Percentiles rank a stretch among this genome's conserved stretches.
Evolutionary conservation across 2,888 invertebrate species (phyloP).

Genomic region (Sclerodermus sp.): DNA sequence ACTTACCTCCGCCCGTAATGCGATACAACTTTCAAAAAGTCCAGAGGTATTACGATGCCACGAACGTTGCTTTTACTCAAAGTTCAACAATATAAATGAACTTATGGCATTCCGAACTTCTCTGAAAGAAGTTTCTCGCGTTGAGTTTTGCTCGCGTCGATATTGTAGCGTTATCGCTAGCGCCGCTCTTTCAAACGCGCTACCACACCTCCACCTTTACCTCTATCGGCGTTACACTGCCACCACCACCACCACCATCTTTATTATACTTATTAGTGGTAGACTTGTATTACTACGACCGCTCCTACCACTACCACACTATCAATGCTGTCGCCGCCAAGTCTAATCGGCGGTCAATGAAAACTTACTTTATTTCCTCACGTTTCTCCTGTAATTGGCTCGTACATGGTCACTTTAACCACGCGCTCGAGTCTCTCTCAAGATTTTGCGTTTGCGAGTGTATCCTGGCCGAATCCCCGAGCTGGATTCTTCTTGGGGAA

Average conservation of each 20-base stretch:
- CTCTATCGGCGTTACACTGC: too few relatives aligned
- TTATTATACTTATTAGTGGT: too few relatives aligned
- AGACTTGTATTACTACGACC: too few relatives aligned
- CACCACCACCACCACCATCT: too few relatives aligned
- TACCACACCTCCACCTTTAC: too few relatives aligned
- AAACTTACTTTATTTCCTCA: slow-evolving; percentile 1
- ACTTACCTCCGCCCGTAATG: not conserved
- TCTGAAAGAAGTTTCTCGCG: not conserved
- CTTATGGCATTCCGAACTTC: not conserved
- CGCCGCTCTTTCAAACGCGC: slow-evolving; percentile 9
- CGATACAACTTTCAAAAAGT: too few relatives aligned
- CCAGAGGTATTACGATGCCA: not conserved
- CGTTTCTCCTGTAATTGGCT: not conserved
- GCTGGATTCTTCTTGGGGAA: too few relatives aligned
- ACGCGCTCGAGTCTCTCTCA: too few relatives aligned
- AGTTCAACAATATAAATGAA: not conserved
- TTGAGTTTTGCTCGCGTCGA: not conserved
- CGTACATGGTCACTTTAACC: not conserved
- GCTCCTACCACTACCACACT: too few relatives aligned
- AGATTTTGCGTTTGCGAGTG: too few relatives aligned
- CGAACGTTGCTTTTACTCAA: not conserved
- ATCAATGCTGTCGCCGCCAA: too few relatives aligned
- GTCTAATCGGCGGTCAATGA: not conserved
- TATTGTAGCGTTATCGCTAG: slow-evolving; percentile 8
- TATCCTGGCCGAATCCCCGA: too few relatives aligned